These are phyloP conservation scores for Tigriopus californicus DNA, from an alignment of 2,888 invertebrate species.

Conservation along the genomic window DNA sequence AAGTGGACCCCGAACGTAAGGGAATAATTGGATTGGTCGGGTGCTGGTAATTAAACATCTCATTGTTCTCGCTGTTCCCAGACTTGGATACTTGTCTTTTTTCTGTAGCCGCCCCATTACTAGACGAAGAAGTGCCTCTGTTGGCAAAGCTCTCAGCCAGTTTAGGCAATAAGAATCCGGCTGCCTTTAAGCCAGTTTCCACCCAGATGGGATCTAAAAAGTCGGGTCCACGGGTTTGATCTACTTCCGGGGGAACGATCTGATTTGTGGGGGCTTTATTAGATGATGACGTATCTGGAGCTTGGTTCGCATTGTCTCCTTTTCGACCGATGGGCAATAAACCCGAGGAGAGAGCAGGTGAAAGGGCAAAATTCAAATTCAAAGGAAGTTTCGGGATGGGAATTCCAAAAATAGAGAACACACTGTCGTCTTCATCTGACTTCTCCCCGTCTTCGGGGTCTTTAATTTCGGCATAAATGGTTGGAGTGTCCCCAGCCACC, in stretches of 20 bases:
- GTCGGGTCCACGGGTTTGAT: slow-evolving; percentile 11
- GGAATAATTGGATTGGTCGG: slow-evolving; percentile 8
- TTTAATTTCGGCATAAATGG: slow-evolving; percentile 11
- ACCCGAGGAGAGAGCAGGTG: background rate
- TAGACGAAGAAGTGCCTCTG: too few species aligned
- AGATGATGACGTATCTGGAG: background rate
- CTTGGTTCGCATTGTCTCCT: slow-evolving; percentile 1
- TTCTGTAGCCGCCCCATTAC: background rate
- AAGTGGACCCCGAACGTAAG: background rate
- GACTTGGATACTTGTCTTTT: background rate
- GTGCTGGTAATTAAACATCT: background rate
- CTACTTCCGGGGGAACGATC: background rate
- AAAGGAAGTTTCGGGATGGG: slow-evolving; percentile 7
- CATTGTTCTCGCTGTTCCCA: background rate
- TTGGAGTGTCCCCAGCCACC: slow-evolving; percentile 10
- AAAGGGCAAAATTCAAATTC: slow-evolving; percentile 7
- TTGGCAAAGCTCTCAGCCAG: too few species aligned
- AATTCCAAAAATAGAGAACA: slow-evolving; percentile 7
- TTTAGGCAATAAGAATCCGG: too few species aligned
- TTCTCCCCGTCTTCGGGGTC: background rate
- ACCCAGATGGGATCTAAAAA: slow-evolving; percentile 10
- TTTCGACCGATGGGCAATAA: slow-evolving; percentile 7
- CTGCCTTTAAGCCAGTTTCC: background rate
- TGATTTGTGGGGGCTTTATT: background rate
- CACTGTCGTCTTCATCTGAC: background rate